Evolutionary conservation across 2,797 vertebrate genomes (phyloP).

Genomic region (Garrulus glandarius): DNA sequence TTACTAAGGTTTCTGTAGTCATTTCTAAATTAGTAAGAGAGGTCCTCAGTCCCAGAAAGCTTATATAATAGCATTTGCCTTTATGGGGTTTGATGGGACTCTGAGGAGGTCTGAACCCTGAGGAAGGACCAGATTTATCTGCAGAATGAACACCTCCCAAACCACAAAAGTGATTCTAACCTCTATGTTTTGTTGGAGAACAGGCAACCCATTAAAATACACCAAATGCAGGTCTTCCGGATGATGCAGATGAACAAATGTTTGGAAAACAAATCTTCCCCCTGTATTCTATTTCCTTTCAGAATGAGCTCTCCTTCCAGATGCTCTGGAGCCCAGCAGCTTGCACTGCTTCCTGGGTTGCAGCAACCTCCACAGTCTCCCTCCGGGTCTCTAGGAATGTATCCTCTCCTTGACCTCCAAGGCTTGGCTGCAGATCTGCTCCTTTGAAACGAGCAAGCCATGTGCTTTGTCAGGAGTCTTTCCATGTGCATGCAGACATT

Average conservation of each 20-base stretch:
- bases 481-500: background rate
- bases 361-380: conserved; percentile 10
- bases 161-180: background rate
- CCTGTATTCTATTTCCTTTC: background rate
- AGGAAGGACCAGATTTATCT: background rate
- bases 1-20: background rate
- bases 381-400: conserved; percentile 62
- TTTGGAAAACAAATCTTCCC: background rate
- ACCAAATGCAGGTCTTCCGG: background rate
- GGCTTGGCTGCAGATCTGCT: conserved; percentile 9
- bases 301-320: conserved; percentile 13
- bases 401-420: conserved; percentile 51
- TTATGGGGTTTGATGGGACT: background rate
- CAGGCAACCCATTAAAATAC: background rate
- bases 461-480: conserved; percentile 41
- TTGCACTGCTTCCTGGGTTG: background rate
- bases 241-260: background rate
- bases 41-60: background rate
- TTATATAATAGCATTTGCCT: background rate
- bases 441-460: background rate
- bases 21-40: background rate
- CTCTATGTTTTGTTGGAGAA: background rate
- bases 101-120: background rate
- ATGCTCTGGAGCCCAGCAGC: background rate
- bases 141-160: background rate